phyloP scores from a whole-genome alignment of 2,888 invertebrate species.

The Ptilodon capucinus region DNA sequence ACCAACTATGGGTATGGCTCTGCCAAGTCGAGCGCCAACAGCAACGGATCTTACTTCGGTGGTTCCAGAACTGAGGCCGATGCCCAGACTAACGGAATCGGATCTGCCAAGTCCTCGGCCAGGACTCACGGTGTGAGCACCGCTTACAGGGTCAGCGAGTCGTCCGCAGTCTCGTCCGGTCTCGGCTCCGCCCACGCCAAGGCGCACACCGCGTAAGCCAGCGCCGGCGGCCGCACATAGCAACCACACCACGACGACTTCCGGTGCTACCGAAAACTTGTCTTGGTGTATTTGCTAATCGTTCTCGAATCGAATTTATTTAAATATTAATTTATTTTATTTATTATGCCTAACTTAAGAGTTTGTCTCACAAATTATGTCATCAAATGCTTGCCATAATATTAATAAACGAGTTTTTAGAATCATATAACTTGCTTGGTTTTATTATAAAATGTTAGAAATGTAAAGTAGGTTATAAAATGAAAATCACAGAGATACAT shows the following conservation, averaged over 20 bases:
- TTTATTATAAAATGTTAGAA: not conserved
- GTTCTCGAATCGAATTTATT: slow-evolving; percentile 43
- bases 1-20: slow-evolving; percentile 25
- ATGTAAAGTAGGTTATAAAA: not conserved
- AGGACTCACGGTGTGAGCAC: slow-evolving; percentile 51
- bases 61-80: slow-evolving; percentile 47
- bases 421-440: not conserved
- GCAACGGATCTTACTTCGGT: slow-evolving; percentile 35
- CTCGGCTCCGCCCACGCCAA: slow-evolving; percentile 60
- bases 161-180: slow-evolving; percentile 52
- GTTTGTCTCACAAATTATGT: slow-evolving; percentile 8
- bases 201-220: slow-evolving; percentile 49
- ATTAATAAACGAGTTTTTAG: slow-evolving; percentile 13
- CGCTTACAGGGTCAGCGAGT: slow-evolving; percentile 55
- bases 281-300: slow-evolving; percentile 72
- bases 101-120: slow-evolving; percentile 57
- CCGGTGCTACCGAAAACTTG: slow-evolving; percentile 54
- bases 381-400: slow-evolving; percentile 18
- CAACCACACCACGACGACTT: slow-evolving; percentile 76
- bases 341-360: slow-evolving; percentile 26
- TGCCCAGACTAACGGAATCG: slow-evolving; percentile 52
- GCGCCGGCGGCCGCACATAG: slow-evolving; percentile 20
- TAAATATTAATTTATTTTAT: slow-evolving; percentile 27
- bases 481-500: not conserved
- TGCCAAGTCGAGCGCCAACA: slow-evolving; percentile 39